Evolutionary conservation across 2,888 invertebrate species (phyloP).

Genomic region (Vandiemenella viatica): DNA sequence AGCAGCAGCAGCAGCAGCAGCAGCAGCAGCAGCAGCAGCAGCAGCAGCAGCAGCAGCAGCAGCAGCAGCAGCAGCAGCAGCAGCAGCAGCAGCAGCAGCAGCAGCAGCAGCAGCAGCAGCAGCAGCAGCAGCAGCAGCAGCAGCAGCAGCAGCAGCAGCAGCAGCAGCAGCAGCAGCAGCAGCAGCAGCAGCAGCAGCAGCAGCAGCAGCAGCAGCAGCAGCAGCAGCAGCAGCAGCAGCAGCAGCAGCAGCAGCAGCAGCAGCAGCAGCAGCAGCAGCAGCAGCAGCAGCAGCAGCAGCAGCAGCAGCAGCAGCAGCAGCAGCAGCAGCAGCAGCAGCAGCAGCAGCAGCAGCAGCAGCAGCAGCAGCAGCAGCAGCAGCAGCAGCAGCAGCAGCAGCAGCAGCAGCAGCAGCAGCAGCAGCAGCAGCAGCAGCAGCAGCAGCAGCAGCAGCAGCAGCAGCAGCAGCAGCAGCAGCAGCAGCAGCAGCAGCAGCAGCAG

Average conservation of each 20-base stretch:
- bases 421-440: neutral
- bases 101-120: neutral
- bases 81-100: neutral
- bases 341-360: neutral
- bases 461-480: neutral
- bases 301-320: neutral
- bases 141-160: neutral
- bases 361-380: neutral
- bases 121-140: neutral
- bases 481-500: neutral
- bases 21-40: neutral
- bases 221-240: neutral
- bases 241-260: neutral
- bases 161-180: neutral
- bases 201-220: neutral
- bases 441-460: neutral
- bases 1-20: neutral
- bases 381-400: neutral
- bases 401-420: neutral
- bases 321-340: neutral
- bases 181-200: neutral
- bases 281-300: neutral
- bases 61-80: neutral
- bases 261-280: neutral
- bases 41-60: neutral